Percentiles rank a stretch among this genome's conserved stretches.
Conservation (phyloP, 1,140 invertebrate species). For the Meloidogyne exigua region DNA sequence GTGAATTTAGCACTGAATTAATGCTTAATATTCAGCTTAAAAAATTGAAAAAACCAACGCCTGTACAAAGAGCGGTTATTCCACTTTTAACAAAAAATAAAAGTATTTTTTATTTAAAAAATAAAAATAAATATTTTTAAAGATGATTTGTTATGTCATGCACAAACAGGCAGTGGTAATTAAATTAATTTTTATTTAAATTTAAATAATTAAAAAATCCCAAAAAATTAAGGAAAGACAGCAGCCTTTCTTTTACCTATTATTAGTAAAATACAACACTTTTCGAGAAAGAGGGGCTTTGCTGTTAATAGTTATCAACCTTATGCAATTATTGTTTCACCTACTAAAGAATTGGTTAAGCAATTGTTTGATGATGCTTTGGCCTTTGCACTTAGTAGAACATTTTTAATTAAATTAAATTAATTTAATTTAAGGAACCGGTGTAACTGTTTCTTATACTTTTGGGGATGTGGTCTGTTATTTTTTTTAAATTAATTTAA, state of each 20-base stretch:
- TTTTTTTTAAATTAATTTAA: not conserved
- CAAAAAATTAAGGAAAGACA: not conserved
- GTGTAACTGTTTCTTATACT: conserved; percentile 17
- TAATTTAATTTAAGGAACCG: conserved; percentile 12
- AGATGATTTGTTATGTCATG: conserved; percentile 32
- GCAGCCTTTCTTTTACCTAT: conserved; percentile 35
- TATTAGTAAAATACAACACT: conserved; percentile 21
- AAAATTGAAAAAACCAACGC: not conserved
- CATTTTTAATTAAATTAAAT: not conserved
- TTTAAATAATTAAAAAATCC: not conserved
- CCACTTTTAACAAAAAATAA: not conserved
- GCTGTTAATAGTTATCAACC: conserved; percentile 17
- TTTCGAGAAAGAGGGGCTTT: not conserved
- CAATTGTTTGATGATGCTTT: conserved; percentile 21
- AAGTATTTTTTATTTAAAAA: not conserved
- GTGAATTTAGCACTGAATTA: not conserved
- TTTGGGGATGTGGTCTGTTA: conserved; percentile 23
- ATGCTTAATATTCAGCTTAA: not conserved
- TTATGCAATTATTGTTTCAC: conserved; percentile 25
- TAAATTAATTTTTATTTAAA: not conserved
- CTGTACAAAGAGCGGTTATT: not conserved
- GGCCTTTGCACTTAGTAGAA: conserved; percentile 13
- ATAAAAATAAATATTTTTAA: not conserved
- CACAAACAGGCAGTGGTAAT: conserved; percentile 36
- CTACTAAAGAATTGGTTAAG: conserved; percentile 31